Percentiles rank a stretch among this genome's conserved stretches.
These are phyloP conservation scores for Diorhabda elongata DNA, from an alignment of 1,140 invertebrate species.

Conservation along the genomic window DNA sequence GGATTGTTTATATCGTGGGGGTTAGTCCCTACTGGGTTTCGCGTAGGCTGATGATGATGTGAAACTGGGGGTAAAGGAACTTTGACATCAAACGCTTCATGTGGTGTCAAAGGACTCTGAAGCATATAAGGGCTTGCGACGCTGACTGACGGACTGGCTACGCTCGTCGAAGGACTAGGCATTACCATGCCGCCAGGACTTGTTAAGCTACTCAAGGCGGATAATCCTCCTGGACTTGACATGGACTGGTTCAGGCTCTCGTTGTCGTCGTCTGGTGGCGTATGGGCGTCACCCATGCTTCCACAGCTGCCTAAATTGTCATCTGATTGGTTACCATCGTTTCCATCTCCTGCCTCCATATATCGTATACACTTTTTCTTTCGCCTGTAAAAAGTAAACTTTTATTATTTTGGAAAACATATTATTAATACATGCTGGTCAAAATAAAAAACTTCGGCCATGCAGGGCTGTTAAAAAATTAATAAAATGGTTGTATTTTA, in stretches of 20 bases:
- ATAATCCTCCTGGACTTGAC: slow-evolving; percentile 72
- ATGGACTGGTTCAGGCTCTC: slow-evolving; percentile 63
- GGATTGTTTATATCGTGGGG: slow-evolving; percentile 88
- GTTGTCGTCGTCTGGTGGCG: slow-evolving; percentile 62
- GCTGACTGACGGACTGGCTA: slow-evolving; percentile 64
- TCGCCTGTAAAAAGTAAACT: slow-evolving; percentile 66
- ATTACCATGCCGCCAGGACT: slow-evolving; percentile 67
- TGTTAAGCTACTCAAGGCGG: slow-evolving; percentile 72
- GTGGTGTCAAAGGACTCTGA: slow-evolving; percentile 54
- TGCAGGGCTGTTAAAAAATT: slow-evolving; percentile 13
- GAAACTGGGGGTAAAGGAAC: slow-evolving; percentile 42
- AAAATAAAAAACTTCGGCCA: slow-evolving; percentile 11
- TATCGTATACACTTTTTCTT: slow-evolving; percentile 98
- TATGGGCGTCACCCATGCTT: slow-evolving; percentile 68
- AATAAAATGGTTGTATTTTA: background rate
- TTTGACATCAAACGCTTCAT: slow-evolving; percentile 44
- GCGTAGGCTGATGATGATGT: slow-evolving; percentile 47
- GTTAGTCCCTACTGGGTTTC: slow-evolving; percentile 83
- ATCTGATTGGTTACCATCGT: slow-evolving; percentile 70
- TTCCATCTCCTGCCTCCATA: slow-evolving; percentile 71
- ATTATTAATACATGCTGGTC: slow-evolving; percentile 20
- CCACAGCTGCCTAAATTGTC: slow-evolving; percentile 74
- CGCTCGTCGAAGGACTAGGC: slow-evolving; percentile 60
- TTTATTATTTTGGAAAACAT: background rate
- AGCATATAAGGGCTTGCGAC: slow-evolving; percentile 56